Evolutionary conservation across 2,797 vertebrate genomes (phyloP), one percentile per base, ranked within the genome.

Genomic region (Danio tinwini): DNA sequence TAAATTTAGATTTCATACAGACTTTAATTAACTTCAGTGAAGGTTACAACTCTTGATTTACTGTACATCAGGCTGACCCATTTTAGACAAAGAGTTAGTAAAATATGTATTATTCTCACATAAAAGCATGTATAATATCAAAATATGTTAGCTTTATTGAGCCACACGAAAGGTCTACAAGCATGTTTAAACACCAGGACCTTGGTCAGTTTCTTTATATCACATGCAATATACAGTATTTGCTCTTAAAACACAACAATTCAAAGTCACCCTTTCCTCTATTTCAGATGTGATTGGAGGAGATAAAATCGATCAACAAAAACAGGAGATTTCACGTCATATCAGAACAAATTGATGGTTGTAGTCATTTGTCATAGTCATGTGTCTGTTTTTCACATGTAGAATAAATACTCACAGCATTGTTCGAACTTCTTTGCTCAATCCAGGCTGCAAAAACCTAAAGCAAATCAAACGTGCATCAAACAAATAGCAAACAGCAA

Each of bases 371-470:
- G 1, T 29, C 29, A 29, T 29, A 29, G 29, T 29, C 29, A 29
- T 29, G 29, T 29, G 29, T 29, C 29, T 63, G 14, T 49, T 69
- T 4, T 56, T 40, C 19, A 53, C 7, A 29, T 49, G 45, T 50
- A 14, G 76, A 83, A 86, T 80, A 88, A 87, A 71, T 81, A 85
- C 55, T 90, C 77, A 87, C 85, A 88, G 82, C 72, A 85, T 81
- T 76, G 84, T 77, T 82, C 74, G 78, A 64, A 64, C 14, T 64
- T 61, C 53, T 55, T 17, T 72, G 29, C 76, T 80, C 76, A 42
- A 64, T 56, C 61, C 72, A 81, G 37, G 39, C 17, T 53, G 47
- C 53, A 67, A 19, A 78, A 45, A 75, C 71, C 52, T 78, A 53
- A n/a, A 71, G 63, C 61, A 68, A 78, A 61, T 64, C 47, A 64